Base-by-base conservation (phyloP, 2,888 invertebrate species). In the Thymelicus sylvestris region DNA sequence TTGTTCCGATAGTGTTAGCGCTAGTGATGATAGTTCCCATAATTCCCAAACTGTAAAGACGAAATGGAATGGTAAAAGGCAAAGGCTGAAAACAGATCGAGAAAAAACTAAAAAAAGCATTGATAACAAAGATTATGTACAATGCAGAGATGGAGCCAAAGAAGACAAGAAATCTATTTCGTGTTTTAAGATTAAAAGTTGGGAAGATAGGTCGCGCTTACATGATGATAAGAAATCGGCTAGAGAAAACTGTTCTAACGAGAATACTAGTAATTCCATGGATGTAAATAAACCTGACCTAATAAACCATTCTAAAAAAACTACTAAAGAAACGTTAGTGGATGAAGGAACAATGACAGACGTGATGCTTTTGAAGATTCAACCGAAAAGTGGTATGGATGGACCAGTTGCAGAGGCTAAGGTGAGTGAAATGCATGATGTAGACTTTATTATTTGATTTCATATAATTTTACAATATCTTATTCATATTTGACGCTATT, bases 121-220 rank as follows among this genome's bases (percentile, higher is more conserved):
- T 80, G 78, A 79, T 79, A 86, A 88, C 38, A 52, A 50, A 80
- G 87, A 87, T 80, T 84, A 83, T 81, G 83, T 86, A 81, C 83
- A 84, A 83, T 89, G 86, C 75, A 87, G 90, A 74, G 85, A 86
- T 62, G 88, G 87, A 77, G 87, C 83, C 74, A 91, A 84, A 77
- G 88, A 88, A 79, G 90, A 90, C 81, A 91, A 90, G 80, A 91
- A 86, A 85, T 88, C 92, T 74, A 87, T 90, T 84, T 91, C 91
- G 77, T 93, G 93, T 85, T 93, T 93, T 81, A 93, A 93, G 90
- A 91, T 92, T 76, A 92, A 91, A 88, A 88, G 85, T 83, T 85
- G 88, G 7, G 88, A 89, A 76, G 87, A 88, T 83, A 93, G 92
- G 85, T 86, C 86, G 83, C 87, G 87, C 76, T 83, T 85, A 70